Conservation (phyloP, 2,113 vertebrate species). For the Lepisosteus osseus region DNA sequence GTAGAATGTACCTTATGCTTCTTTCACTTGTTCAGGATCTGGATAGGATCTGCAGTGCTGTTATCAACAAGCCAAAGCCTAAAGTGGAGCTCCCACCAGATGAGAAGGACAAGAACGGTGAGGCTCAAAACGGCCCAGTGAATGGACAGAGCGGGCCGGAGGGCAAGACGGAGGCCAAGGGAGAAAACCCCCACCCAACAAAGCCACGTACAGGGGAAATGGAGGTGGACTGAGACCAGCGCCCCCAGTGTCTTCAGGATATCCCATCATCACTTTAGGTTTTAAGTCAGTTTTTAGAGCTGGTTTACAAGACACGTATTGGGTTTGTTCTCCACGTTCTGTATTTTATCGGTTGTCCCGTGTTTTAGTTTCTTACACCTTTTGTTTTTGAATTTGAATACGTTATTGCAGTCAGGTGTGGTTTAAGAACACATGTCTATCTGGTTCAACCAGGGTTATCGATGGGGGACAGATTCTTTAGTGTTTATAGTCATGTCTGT, state of each 20-base stretch:
- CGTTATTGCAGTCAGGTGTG: background rate
- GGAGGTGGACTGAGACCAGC: constrained; percentile 83
- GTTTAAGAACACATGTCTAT: background rate
- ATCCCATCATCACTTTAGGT: background rate
- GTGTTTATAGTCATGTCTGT: background rate
- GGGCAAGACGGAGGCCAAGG: constrained; percentile 63
- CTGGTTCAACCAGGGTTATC: background rate
- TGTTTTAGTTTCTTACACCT: background rate
- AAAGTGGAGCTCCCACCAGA: constrained; percentile 70
- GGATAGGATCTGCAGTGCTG: constrained; percentile 78
- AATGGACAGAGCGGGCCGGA: constrained; percentile 70
- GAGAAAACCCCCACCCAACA: constrained; percentile 66
- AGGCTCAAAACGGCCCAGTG: constrained; percentile 74
- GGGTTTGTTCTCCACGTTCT: constrained; percentile 34
- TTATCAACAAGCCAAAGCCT: constrained; percentile 83
- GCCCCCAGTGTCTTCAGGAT: constrained; percentile 36
- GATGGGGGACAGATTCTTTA: background rate
- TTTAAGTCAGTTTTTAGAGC: background rate
- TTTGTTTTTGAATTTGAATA: background rate
- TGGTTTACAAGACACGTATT: background rate
- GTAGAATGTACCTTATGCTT: too few species aligned
- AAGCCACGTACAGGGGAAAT: constrained; percentile 78
- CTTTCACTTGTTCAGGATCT: constrained; percentile 67
- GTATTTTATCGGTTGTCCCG: background rate
- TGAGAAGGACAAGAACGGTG: constrained; percentile 63